A percentile compares a stretch with the other conserved stretches of the same genome.
phyloP scores from a whole-genome alignment of 2,888 invertebrate species.

The Hirtodrosophila histrioides region DNA sequence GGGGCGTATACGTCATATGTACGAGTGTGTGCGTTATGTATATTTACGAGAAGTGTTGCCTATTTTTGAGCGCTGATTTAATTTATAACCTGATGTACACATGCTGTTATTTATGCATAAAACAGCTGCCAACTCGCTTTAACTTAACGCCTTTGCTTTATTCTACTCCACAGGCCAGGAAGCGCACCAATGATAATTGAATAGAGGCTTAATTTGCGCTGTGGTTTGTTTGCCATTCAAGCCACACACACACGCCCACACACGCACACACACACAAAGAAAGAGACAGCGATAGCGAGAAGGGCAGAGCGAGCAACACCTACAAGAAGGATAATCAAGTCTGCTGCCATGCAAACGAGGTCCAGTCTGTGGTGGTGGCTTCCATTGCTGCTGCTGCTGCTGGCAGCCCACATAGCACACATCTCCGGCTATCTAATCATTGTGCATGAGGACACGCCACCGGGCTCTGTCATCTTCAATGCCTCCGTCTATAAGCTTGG shows the following conservation, averaged over 20 bases:
- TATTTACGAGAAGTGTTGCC: slow-evolving; percentile 29
- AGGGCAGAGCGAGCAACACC: not conserved
- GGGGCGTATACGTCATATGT: slow-evolving; percentile 41
- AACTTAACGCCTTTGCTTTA: slow-evolving; percentile 10
- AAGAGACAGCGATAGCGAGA: not conserved
- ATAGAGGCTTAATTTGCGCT: slow-evolving; percentile 61
- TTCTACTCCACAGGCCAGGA: slow-evolving; percentile 32
- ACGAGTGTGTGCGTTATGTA: not conserved
- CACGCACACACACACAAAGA: slow-evolving; percentile 7
- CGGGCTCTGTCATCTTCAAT: slow-evolving; percentile 90
- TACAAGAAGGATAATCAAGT: slow-evolving; percentile 38
- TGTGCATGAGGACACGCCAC: slow-evolving; percentile 86
- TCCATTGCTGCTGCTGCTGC: slow-evolving; percentile 48
- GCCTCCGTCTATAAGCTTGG: slow-evolving; percentile 92
- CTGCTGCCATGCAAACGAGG: slow-evolving; percentile 57
- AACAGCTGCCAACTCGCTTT: slow-evolving; percentile 33
- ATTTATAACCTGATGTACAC: slow-evolving; percentile 21
- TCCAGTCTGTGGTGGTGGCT: slow-evolving; percentile 33
- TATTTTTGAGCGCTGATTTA: slow-evolving; percentile 41
- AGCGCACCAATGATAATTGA: slow-evolving; percentile 71
- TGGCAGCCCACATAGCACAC: slow-evolving; percentile 39
- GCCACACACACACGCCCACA: slow-evolving; percentile 32
- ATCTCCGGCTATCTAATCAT: slow-evolving; percentile 86
- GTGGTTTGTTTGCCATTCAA: slow-evolving; percentile 63
- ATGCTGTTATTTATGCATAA: not conserved